phyloP scores from a whole-genome alignment of 2,888 invertebrate species.

The Lasioglossum oenotherae region DNA sequence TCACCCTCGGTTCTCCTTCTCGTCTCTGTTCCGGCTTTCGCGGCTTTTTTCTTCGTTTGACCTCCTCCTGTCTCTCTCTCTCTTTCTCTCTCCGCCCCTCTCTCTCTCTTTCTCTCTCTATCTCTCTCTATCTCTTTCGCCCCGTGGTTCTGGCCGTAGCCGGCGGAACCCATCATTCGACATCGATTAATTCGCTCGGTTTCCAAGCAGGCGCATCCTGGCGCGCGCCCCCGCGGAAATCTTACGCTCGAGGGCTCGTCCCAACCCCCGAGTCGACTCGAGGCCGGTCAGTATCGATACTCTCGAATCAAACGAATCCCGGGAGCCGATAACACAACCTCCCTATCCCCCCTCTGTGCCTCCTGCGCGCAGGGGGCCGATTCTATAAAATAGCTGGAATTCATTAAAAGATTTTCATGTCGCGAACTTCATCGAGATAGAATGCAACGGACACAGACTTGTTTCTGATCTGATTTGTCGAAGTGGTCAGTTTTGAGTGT shows the following conservation, averaged over 20 bases:
- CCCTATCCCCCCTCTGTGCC: background rate
- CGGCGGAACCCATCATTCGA: constrained; percentile 67
- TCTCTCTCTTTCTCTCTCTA: background rate
- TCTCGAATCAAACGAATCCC: constrained; percentile 20
- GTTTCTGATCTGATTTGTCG: no score
- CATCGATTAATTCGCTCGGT: constrained; percentile 72
- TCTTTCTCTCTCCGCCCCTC: background rate
- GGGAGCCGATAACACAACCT: background rate
- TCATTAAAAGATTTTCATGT: background rate
- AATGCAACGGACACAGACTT: background rate
- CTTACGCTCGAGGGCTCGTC: constrained; percentile 13
- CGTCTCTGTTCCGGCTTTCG: background rate
- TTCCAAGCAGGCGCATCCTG: constrained; percentile 55
- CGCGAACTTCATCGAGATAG: background rate
- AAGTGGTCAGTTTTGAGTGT: no score
- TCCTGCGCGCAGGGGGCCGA: background rate
- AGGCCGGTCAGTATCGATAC: constrained; percentile 6
- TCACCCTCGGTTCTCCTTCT: constrained; percentile 5
- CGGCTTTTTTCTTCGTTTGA: constrained; percentile 30
- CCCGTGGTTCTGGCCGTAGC: constrained; percentile 52
- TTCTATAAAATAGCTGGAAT: background rate
- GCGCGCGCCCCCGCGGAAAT: constrained; percentile 21
- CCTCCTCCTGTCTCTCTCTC: constrained; percentile 13
- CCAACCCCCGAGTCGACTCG: constrained; percentile 4
- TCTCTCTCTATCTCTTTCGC: background rate